Percentiles rank a stretch among this genome's conserved stretches.
Conservation (phyloP, 2,888 invertebrate species). For the Apantesis nais region DNA sequence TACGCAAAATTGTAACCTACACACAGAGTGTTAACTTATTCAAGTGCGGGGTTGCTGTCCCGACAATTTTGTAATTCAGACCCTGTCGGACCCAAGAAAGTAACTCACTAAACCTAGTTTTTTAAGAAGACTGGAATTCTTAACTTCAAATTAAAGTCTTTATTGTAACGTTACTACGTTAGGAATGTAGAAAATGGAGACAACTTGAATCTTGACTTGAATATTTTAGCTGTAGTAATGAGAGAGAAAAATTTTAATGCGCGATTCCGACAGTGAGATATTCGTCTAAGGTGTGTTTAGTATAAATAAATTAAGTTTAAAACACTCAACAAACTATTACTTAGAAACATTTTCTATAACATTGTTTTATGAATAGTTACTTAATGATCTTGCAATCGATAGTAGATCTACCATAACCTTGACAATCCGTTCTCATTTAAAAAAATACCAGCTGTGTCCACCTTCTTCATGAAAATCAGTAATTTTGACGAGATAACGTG, state of each 20-base stretch:
- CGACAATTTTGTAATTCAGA: neutral
- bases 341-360: too few species aligned
- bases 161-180: neutral
- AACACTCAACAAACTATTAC: neutral
- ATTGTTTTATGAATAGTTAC: too few species aligned
- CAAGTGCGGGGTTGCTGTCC: neutral
- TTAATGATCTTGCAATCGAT: neutral
- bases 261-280: neutral
- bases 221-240: neutral
- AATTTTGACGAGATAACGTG: too few species aligned
- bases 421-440: neutral
- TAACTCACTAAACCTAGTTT: neutral
- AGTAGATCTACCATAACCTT: neutral
- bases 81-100: neutral
- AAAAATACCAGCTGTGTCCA: neutral
- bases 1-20: neutral
- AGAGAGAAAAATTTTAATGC: neutral
- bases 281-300: neutral
- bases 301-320: neutral
- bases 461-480: too few species aligned
- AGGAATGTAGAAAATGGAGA: neutral
- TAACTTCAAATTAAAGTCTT: neutral
- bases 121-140: slow-evolving; percentile 1
- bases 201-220: neutral
- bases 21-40: neutral